Evolutionary conservation across 2,888 invertebrate species (phyloP).

Genomic region (Machimus atricapillus): DNA sequence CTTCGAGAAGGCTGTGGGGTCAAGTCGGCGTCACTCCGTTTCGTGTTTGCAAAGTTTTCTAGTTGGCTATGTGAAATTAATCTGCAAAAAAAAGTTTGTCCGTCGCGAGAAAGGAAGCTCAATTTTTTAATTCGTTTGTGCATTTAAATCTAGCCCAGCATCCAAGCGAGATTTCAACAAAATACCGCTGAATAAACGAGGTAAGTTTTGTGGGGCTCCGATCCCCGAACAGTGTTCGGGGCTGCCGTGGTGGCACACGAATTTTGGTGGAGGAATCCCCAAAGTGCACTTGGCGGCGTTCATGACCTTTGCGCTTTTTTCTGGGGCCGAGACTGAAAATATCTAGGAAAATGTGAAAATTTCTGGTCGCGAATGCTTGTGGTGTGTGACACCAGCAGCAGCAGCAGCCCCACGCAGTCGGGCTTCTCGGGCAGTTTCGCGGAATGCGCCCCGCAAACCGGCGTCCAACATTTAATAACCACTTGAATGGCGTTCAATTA

Average conservation of each 20-base stretch:
- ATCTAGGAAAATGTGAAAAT: neutral
- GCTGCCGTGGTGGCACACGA: neutral
- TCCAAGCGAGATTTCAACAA: neutral
- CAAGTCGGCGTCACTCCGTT: neutral
- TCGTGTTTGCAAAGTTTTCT: neutral
- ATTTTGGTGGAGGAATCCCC: neutral
- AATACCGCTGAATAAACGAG: neutral
- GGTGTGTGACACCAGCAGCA: no score
- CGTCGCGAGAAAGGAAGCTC: neutral
- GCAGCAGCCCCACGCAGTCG: neutral
- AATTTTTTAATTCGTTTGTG: neutral
- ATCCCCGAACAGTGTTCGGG: neutral
- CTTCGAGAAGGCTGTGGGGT: neutral
- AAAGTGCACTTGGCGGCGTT: neutral
- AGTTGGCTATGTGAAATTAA: neutral
- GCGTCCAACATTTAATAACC: neutral
- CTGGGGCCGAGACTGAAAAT: neutral
- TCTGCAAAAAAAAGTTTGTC: neutral
- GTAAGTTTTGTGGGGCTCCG: neutral
- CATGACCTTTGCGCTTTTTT: neutral
- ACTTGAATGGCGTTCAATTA: neutral
- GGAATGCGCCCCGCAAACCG: neutral
- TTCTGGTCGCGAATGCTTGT: neutral
- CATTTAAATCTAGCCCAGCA: neutral
- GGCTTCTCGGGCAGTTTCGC: neutral